Percentiles rank a stretch among this genome's conserved stretches.
Evolutionary conservation across 1,140 invertebrate species (phyloP).

Genomic region (Eumeta japonica): DNA sequence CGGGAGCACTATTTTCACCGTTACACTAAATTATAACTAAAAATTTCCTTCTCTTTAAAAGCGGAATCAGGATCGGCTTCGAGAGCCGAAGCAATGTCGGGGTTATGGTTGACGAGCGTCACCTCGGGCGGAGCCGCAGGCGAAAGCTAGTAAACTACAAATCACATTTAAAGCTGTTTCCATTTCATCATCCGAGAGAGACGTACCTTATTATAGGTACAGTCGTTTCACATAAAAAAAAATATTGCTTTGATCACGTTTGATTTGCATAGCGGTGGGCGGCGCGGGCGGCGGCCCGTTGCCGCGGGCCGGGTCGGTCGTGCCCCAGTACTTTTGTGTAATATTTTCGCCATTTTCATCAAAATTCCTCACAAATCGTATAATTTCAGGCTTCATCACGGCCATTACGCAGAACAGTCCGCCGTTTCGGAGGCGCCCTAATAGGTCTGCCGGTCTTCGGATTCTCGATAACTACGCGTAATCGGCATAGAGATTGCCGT

Average conservation of each 20-base stretch:
- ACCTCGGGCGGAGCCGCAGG: slow-evolving; percentile 14
- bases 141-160: no score
- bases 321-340: slow-evolving; percentile 53
- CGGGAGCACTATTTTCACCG: no score
- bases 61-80: no score
- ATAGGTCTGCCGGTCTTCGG: slow-evolving; percentile 38
- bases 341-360: slow-evolving; percentile 57
- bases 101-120: not conserved
- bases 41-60: no score
- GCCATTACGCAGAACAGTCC: slow-evolving; percentile 49
- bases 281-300: slow-evolving; percentile 22
- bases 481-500: slow-evolving; percentile 47
- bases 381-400: slow-evolving; percentile 53
- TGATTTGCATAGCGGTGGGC: slow-evolving; percentile 43
- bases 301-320: slow-evolving; percentile 30
- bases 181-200: no score
- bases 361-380: slow-evolving; percentile 55
- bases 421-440: slow-evolving; percentile 35
- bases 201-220: no score
- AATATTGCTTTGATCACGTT: slow-evolving; percentile 56
- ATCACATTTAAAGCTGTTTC: no score
- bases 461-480: slow-evolving; percentile 52
- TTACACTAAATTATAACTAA: no score
- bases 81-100: no score
- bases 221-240: no score